phyloP scores from a whole-genome alignment of 2,888 invertebrate genomes.

The Eurytoma adleriae region DNA sequence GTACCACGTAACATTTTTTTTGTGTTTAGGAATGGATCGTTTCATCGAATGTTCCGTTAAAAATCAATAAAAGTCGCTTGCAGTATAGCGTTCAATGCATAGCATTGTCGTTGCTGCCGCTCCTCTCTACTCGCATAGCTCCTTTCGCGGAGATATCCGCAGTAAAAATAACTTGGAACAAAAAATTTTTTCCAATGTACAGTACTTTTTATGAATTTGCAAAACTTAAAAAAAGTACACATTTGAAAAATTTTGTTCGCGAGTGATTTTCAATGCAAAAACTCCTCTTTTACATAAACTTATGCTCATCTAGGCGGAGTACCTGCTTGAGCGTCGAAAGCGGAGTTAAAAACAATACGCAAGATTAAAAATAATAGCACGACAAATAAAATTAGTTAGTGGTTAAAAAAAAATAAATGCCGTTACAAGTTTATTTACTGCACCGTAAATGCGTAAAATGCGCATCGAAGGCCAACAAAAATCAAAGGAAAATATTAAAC shows the following conservation, averaged over 20 bases:
- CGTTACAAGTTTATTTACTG: conserved; percentile 1
- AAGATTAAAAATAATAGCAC: conserved; percentile 11
- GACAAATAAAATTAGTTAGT: conserved; percentile 21
- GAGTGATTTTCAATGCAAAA: conserved; percentile 26
- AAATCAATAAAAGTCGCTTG: conserved; percentile 32
- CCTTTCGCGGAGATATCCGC: conserved; percentile 13
- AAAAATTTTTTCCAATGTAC: conserved; percentile 1
- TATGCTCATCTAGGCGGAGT: not conserved
- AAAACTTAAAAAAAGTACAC: conserved; percentile 12
- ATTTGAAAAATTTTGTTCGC: conserved; percentile 14
- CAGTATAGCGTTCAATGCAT: conserved; percentile 28
- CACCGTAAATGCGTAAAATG: conserved; percentile 44
- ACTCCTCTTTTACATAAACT: not conserved
- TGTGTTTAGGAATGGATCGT: conserved; percentile 45
- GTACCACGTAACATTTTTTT: conserved; percentile 44
- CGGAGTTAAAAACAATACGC: not conserved
- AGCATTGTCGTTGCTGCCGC: conserved; percentile 29
- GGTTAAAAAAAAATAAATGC: conserved; percentile 20
- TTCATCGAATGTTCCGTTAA: conserved; percentile 48
- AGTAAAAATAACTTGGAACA: conserved; percentile 23
- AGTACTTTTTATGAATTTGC: not conserved
- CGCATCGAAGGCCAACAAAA: conserved; percentile 52
- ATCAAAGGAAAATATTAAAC: conserved; percentile 7
- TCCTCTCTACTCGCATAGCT: conserved; percentile 7
- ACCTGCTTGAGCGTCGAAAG: conserved; percentile 9